Conservation (phyloP, 2,113 vertebrate genomes). For the Taurulus bubalis region DNA sequence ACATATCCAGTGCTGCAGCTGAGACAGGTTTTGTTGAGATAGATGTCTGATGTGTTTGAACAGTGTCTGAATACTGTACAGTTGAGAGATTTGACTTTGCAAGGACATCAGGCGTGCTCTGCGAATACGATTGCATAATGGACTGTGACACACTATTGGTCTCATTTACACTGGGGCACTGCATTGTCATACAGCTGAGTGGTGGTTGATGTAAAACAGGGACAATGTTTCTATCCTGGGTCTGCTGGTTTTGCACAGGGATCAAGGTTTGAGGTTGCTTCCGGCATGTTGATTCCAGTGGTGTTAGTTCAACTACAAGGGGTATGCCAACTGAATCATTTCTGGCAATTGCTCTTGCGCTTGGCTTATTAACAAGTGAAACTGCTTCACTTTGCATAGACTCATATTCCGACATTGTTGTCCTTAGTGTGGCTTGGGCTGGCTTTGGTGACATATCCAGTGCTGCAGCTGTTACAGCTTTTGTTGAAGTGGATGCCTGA, state of each 20-base stretch:
- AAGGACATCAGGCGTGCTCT: conserved; percentile 10
- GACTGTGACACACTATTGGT: conserved; percentile 23
- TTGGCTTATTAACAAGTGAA: conserved; percentile 72
- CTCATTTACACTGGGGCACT: neutral
- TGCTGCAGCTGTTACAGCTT: conserved; percentile 76
- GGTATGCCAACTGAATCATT: conserved; percentile 51
- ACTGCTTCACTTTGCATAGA: conserved; percentile 45
- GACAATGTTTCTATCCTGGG: conserved; percentile 3
- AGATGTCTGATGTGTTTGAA: conserved; percentile 54
- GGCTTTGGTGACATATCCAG: conserved; percentile 82
- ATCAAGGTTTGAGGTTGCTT: conserved; percentile 27
- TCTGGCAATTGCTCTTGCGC: conserved; percentile 44
- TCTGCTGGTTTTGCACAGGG: conserved; percentile 1
- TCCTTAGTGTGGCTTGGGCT: conserved; percentile 46
- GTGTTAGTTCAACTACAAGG: conserved; percentile 59
- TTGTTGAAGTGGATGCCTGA: conserved; percentile 66
- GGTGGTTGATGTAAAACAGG: conserved; percentile 29
- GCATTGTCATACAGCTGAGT: neutral
- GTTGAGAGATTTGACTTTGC: neutral
- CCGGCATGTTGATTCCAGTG: conserved; percentile 18
- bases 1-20: conserved; percentile 83
- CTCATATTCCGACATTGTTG: neutral
- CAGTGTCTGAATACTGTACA: neutral
- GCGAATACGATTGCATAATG: conserved; percentile 15
- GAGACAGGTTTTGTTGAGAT: conserved; percentile 74